phyloP scores from a whole-genome alignment of 2,797 vertebrate genomes.

The Hafferia zeledoni region DNA sequence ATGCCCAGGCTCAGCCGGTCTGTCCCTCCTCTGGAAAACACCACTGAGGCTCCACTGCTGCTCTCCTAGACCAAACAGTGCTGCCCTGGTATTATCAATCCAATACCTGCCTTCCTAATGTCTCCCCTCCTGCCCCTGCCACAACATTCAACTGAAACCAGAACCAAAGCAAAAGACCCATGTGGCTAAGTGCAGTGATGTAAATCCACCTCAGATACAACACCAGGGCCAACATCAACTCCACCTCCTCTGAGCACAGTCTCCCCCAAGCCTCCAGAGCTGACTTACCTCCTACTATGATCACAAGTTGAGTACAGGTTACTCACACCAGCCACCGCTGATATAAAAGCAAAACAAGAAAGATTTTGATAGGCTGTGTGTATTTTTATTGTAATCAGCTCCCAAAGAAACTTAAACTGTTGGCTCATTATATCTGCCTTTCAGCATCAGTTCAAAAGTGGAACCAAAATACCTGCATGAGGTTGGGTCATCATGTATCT shows the following conservation, averaged over 20 bases:
- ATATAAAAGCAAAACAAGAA: neutral
- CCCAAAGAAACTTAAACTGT: neutral
- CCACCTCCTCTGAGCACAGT: neutral
- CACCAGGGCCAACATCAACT: neutral
- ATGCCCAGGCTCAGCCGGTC: neutral
- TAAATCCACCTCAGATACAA: neutral
- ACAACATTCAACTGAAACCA: neutral
- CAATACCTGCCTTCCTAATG: accelerated
- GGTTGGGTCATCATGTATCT: neutral
- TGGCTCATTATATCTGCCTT: neutral
- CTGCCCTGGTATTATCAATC: neutral
- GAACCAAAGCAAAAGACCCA: neutral
- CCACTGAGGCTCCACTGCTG: neutral
- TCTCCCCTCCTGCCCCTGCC: neutral
- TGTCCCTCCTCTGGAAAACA: neutral
- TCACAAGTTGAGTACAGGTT: neutral
- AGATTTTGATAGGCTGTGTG: neutral
- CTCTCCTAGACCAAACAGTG: neutral
- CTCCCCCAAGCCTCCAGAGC: neutral
- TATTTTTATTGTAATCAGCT: neutral
- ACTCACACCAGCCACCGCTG: neutral
- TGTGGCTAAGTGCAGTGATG: accelerated
- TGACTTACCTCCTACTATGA: neutral
- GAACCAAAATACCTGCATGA: neutral
- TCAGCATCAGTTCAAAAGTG: neutral